Percentiles rank a stretch among this genome's conserved stretches.
Evolutionary conservation across 2,113 vertebrate species (phyloP).

Genomic region (Thermophis baileyi): DNA sequence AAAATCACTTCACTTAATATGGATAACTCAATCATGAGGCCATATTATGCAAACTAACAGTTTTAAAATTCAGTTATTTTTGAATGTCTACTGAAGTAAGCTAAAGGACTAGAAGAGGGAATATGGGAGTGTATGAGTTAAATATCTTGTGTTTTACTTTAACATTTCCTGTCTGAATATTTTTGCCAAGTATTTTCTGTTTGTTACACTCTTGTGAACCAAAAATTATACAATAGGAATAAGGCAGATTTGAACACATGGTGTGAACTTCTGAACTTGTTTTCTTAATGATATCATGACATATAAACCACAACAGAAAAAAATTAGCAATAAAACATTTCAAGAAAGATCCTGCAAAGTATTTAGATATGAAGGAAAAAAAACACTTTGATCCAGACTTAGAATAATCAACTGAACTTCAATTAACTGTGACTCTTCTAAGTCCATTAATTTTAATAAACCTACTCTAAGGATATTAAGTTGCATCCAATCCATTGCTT

Average conservation of each 20-base stretch:
- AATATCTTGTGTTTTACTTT: slow-evolving; percentile 24
- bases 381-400: not conserved
- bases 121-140: not conserved
- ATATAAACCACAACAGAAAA: not conserved
- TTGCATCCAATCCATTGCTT: not conserved
- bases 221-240: slow-evolving; percentile 18
- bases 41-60: slow-evolving; percentile 46
- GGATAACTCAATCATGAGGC: slow-evolving; percentile 35
- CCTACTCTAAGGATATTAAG: not conserved
- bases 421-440: not conserved
- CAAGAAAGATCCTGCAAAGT: not conserved
- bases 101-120: not conserved
- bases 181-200: slow-evolving; percentile 9
- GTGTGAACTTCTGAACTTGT: slow-evolving; percentile 4
- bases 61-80: slow-evolving; percentile 20
- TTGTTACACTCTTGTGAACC: slow-evolving; percentile 8
- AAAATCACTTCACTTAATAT: slow-evolving; percentile 44
- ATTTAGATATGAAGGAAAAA: not conserved
- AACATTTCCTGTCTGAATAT: slow-evolving; percentile 8
- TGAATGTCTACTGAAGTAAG: not conserved
- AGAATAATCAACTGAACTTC: not conserved
- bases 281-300: slow-evolving; percentile 14
- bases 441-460: not conserved
- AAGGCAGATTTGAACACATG: not conserved
- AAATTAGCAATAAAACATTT: not conserved